Conservation (phyloP, 1,140 invertebrate species). For the Heliconius hermathena region DNA sequence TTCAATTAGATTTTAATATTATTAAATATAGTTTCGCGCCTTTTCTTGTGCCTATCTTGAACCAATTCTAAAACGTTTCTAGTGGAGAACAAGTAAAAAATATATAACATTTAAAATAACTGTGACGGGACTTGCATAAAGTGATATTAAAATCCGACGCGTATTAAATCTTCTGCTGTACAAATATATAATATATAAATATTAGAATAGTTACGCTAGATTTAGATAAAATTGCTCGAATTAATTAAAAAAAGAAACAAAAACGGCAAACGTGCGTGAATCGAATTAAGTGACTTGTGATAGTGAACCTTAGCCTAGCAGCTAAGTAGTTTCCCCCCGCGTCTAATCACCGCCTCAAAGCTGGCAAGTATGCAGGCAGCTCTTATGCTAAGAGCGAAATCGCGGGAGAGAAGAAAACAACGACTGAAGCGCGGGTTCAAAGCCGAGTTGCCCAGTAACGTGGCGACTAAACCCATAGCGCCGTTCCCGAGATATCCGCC, state of each 20-base stretch:
- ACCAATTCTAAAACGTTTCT: constrained; percentile 69
- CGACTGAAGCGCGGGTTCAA: constrained; percentile 87
- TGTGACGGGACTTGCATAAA: constrained; percentile 66
- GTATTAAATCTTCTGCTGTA: constrained; percentile 45
- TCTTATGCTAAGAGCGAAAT: constrained; percentile 93
- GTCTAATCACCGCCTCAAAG: constrained; percentile 70
- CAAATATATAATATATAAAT: constrained; percentile 30
- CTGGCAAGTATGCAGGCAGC: constrained; percentile 92
- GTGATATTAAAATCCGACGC: constrained; percentile 43
- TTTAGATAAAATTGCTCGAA: constrained; percentile 46
- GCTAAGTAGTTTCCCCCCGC: constrained; percentile 40
- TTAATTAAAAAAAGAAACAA: constrained; percentile 24
- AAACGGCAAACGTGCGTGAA: constrained; percentile 10
- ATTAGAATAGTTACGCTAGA: constrained; percentile 61
- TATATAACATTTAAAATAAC: constrained; percentile 38
- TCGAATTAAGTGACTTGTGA: constrained; percentile 30
- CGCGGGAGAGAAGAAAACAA: constrained; percentile 88
- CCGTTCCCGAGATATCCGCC: constrained; percentile 93
- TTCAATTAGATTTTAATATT: constrained; percentile 66
- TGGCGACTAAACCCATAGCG: constrained; percentile 91
- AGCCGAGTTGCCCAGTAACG: constrained; percentile 91
- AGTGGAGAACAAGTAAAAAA: constrained; percentile 51
- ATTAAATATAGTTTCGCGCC: constrained; percentile 65
- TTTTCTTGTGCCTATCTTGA: constrained; percentile 77
- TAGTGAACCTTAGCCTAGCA: constrained; percentile 30